These are phyloP conservation scores for Exaiptasia diaphana DNA, from an alignment of 64 coral and sea anemone genomes.

Conservation along the genomic window DNA sequence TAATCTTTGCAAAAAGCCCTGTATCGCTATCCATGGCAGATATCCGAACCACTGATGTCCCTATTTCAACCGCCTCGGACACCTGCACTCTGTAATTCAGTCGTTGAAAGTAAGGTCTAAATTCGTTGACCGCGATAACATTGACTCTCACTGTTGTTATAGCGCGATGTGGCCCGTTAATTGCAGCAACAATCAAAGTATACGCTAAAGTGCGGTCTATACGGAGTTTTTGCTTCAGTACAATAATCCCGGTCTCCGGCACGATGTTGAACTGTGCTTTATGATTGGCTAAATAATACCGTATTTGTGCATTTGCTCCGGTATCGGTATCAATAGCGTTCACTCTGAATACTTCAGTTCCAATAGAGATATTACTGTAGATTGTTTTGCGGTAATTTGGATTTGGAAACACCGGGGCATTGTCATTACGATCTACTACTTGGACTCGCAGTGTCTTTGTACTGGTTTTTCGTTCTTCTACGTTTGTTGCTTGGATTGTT, in stretches of 20 bases:
- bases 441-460: conserved; percentile 31
- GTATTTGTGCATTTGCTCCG: conserved; percentile 38
- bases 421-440: conserved; percentile 71
- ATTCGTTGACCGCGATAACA: conserved; percentile 65
- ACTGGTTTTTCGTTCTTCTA: conserved; percentile 62
- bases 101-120: conserved; percentile 69
- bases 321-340: conserved; percentile 57
- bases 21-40: conserved; percentile 64
- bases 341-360: conserved; percentile 65
- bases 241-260: conserved; percentile 55
- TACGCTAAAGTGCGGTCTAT: conserved; percentile 41
- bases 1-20: conserved; percentile 51
- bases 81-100: conserved; percentile 65
- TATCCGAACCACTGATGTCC: conserved; percentile 65
- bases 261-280: conserved; percentile 59
- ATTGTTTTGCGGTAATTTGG: conserved; percentile 61
- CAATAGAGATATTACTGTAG: conserved; percentile 56
- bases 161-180: conserved; percentile 51
- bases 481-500: conserved; percentile 68
- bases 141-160: conserved; percentile 26
- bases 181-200: conserved; percentile 57
- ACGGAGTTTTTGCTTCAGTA: conserved; percentile 34
- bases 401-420: conserved; percentile 48
- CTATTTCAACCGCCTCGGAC: conserved; percentile 67
- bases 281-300: conserved; percentile 40